Percentiles rank a stretch among this genome's conserved stretches.
Evolutionary conservation across 2,888 invertebrate genomes (phyloP).

Genomic region (Morpho helenor): DNA sequence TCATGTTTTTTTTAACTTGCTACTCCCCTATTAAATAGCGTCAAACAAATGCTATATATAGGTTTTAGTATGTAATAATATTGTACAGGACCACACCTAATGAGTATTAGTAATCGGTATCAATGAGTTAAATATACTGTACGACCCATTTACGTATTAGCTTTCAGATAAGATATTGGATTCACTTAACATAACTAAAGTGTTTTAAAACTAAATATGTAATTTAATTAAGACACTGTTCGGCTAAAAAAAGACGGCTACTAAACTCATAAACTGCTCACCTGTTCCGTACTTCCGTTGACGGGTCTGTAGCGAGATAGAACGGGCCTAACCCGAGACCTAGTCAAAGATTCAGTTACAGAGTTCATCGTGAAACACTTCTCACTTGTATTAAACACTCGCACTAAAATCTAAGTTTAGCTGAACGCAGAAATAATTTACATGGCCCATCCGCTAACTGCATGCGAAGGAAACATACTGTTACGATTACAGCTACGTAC

Average conservation of each 20-base stretch:
- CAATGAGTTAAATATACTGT: conserved; percentile 17
- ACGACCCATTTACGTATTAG: conserved; percentile 38
- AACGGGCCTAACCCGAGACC: conserved; percentile 64
- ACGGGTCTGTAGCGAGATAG: conserved; percentile 63
- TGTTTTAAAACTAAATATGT: conserved; percentile 6
- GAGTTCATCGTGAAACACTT: conserved; percentile 49
- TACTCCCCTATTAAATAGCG: no score
- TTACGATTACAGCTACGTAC: conserved; percentile 57
- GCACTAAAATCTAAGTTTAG: conserved; percentile 18
- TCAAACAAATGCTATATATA: no score
- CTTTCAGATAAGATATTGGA: conserved; percentile 33
- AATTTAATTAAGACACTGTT: background rate
- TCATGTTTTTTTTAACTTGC: no score
- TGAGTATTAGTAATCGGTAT: conserved; percentile 16
- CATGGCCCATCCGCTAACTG: conserved; percentile 42
- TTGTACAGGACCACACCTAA: conserved; percentile 21
- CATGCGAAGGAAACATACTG: conserved; percentile 68
- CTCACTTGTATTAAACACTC: conserved; percentile 20
- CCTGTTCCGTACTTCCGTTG: conserved; percentile 51
- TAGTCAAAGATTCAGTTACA: conserved; percentile 59
- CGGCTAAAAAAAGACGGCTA: no score
- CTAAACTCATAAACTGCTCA: conserved; percentile 33
- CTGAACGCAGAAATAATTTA: conserved; percentile 28
- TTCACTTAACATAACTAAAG: conserved; percentile 11
- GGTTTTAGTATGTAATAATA: background rate